A percentile compares a stretch with the other conserved stretches of the same genome.
Conservation (phyloP, 2,113 vertebrate species). For the Aix galericulata region DNA sequence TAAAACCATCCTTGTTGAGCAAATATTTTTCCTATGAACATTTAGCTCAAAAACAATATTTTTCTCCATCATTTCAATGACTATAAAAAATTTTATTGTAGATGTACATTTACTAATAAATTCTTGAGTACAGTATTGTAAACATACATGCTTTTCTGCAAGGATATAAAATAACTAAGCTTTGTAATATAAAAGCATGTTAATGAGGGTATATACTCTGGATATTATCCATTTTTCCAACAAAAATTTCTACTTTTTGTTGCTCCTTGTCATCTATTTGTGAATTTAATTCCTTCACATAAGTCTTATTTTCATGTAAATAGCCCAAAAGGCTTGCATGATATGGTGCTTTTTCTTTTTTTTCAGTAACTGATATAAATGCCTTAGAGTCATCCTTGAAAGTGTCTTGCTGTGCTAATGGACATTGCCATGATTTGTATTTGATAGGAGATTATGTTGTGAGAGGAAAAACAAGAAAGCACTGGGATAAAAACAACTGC, state of each 20-base stretch:
- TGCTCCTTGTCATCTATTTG: conserved; percentile 33
- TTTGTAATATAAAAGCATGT: not conserved
- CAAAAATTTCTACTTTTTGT: conserved; percentile 14
- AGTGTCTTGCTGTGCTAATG: not conserved
- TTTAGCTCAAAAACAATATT: not conserved
- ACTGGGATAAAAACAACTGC: not conserved
- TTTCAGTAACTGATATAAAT: not conserved
- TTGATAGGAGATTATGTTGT: not conserved
- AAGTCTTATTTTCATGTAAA: conserved; percentile 48
- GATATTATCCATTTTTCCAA: conserved; percentile 11
- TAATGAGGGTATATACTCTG: not conserved
- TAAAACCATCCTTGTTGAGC: not conserved
- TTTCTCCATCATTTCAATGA: not conserved
- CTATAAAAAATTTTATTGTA: not conserved
- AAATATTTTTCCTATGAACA: not conserved
- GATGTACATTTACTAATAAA: not conserved
- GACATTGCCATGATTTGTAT: not conserved
- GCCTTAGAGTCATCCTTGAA: not conserved
- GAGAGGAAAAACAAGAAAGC: not conserved
- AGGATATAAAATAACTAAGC: conserved; percentile 17
- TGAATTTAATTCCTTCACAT: conserved; percentile 19
- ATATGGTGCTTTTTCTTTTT: not conserved
- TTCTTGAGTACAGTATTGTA: not conserved
- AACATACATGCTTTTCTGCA: conserved; percentile 27
- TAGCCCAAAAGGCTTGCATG: not conserved